Conservation (phyloP, 1,140 invertebrate genomes). For the Drosophila mayri region DNA sequence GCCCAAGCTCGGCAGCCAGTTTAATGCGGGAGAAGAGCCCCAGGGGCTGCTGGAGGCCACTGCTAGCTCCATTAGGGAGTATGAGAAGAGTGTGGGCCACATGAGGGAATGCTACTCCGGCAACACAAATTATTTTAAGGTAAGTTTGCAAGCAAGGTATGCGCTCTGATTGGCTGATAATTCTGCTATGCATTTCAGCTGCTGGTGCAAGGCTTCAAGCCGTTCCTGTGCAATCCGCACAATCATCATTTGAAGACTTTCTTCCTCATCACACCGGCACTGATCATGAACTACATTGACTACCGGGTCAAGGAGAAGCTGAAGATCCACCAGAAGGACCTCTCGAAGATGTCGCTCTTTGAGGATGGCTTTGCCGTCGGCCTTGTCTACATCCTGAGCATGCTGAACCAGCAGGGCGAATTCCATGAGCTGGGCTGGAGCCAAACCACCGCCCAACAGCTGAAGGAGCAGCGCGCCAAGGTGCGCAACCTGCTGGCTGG, state of each 20-base stretch:
- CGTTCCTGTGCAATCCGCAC: conserved; percentile 93
- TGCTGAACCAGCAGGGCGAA: conserved; percentile 90
- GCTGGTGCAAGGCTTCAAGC: conserved; percentile 96
- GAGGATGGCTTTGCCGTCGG: conserved; percentile 99
- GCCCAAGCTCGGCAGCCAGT: conserved; percentile 89
- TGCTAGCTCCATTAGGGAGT: conserved; percentile 76
- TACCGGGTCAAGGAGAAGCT: conserved; percentile 97
- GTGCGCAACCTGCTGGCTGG: conserved; percentile 85
- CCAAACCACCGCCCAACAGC: conserved; percentile 92
- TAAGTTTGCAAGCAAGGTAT: conserved; percentile 86
- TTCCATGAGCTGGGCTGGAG: conserved; percentile 99
- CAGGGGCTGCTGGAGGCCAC: conserved; percentile 65
- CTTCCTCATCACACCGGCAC: conserved; percentile 96
- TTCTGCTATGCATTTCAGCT: conserved; percentile 86
- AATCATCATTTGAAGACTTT: conserved; percentile 97
- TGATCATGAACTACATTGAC: conserved; percentile 98
- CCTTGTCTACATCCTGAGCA: conserved; percentile 89
- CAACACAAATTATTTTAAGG: conserved; percentile 97
- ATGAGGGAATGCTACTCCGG: conserved; percentile 95
- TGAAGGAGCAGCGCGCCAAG: conserved; percentile 88
- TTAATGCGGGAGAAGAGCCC: conserved; percentile 87
- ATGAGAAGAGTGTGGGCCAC: conserved; percentile 83
- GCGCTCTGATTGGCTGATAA: background rate
- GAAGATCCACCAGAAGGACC: conserved; percentile 91
- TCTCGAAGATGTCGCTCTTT: conserved; percentile 92